phyloP scores from a whole-genome alignment of 2,797 vertebrate genomes.

The Sardinella longiceps region DNA sequence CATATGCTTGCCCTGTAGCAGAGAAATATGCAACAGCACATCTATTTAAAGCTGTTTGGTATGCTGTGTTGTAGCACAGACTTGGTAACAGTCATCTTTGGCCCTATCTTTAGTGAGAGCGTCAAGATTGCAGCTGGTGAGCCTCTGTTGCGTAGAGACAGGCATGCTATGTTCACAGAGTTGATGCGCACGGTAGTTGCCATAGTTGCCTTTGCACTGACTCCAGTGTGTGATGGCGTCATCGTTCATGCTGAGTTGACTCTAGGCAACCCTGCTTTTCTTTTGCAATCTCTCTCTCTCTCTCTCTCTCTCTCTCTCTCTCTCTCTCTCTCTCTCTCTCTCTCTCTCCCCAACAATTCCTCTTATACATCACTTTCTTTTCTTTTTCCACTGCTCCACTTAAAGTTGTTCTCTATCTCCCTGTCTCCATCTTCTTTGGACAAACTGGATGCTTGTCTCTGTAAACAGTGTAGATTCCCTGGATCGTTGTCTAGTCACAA shows the following conservation, averaged over 20 bases:
- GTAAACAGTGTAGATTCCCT: background rate
- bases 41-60: background rate
- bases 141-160: slow-evolving; percentile 35
- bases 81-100: background rate
- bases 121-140: slow-evolving; percentile 4
- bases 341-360: background rate
- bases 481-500: background rate
- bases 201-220: slow-evolving; percentile 58
- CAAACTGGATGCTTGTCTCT: slow-evolving; percentile 33
- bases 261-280: slow-evolving; percentile 66
- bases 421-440: background rate
- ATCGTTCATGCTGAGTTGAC: slow-evolving; percentile 74
- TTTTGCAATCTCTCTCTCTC: slow-evolving; percentile 41
- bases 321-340: slow-evolving; percentile 34
- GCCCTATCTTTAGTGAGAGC: background rate
- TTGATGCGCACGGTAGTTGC: slow-evolving; percentile 46
- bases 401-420: background rate
- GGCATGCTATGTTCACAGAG: slow-evolving; percentile 32
- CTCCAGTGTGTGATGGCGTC: slow-evolving; percentile 67
- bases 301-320: slow-evolving; percentile 25
- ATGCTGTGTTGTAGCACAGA: background rate
- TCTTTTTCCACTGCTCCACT: background rate
- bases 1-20: background rate
- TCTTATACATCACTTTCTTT: background rate
- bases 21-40: background rate